These are phyloP conservation scores for Dinomys branickii DNA, from an alignment of 2,113 vertebrate species.

Conservation along the genomic window DNA sequence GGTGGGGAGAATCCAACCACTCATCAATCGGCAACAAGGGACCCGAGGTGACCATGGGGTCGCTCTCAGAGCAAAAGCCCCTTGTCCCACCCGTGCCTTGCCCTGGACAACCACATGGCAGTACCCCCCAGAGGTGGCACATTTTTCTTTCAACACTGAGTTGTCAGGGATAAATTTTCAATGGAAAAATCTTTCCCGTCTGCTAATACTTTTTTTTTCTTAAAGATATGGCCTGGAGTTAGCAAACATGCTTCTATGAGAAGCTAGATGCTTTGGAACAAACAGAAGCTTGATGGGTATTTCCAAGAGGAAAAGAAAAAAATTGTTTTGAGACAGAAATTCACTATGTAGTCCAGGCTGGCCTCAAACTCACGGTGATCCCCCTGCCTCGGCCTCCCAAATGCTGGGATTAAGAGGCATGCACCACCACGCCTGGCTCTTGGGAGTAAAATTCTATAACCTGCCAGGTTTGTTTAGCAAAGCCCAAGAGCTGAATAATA, in stretches of 20 bases:
- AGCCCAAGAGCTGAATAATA: not conserved
- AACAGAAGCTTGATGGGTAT: not conserved
- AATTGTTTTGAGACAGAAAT: not conserved
- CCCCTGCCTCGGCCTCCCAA: not conserved
- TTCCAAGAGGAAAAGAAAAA: not conserved
- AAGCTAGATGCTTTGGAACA: conserved; percentile 14
- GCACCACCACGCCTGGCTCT: not conserved
- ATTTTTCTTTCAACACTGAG: not conserved
- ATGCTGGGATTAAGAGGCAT: not conserved
- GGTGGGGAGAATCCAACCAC: not conserved
- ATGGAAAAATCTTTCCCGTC: not conserved
- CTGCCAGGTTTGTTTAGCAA: not conserved
- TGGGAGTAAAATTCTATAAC: not conserved
- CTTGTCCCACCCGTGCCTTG: not conserved
- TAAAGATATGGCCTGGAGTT: not conserved
- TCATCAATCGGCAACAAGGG: not conserved
- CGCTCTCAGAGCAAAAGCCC: not conserved
- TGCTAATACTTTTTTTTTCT: not conserved
- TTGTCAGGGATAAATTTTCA: not conserved
- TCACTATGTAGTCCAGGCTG: not conserved
- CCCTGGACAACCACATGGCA: not conserved
- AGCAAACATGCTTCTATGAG: not conserved
- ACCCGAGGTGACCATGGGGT: not conserved
- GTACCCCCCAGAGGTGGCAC: not conserved
- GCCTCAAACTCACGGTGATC: not conserved